A percentile compares a stretch with the other conserved stretches of the same genome.
These are phyloP conservation scores for Synanthedon formicaeformis DNA, from an alignment of 2,888 invertebrate genomes.

Conservation along the genomic window DNA sequence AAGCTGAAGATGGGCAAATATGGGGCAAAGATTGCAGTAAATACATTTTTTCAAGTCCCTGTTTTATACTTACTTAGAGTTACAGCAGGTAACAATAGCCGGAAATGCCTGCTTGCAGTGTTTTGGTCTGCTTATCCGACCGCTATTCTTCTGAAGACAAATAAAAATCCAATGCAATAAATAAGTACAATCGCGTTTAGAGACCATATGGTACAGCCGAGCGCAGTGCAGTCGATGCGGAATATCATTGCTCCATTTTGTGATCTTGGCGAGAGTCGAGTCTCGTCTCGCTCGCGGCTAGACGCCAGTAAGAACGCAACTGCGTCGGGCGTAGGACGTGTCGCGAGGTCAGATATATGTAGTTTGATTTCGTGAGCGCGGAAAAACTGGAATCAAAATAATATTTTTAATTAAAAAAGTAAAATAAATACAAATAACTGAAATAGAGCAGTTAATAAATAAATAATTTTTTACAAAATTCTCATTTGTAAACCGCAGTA, in stretches of 20 bases:
- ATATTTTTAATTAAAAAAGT: not conserved
- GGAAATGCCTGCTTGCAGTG: too few relatives aligned
- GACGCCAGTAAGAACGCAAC: conserved; percentile 30
- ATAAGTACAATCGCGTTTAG: not conserved
- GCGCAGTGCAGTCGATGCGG: not conserved
- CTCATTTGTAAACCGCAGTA: not conserved
- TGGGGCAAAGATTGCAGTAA: too few relatives aligned
- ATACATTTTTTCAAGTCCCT: too few relatives aligned
- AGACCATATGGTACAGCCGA: not conserved
- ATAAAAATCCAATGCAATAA: not conserved
- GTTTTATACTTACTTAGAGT: too few relatives aligned
- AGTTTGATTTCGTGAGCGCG: not conserved
- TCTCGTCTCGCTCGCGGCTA: conserved; percentile 1
- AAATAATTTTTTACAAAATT: not conserved
- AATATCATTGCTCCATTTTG: not conserved
- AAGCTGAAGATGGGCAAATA: too few relatives aligned
- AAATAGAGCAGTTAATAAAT: not conserved
- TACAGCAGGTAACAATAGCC: too few relatives aligned
- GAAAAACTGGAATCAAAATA: not conserved
- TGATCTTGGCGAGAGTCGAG: not conserved
- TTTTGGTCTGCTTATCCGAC: too few relatives aligned
- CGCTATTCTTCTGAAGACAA: too few relatives aligned
- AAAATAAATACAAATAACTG: not conserved
- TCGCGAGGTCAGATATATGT: conserved; percentile 10
- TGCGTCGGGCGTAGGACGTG: conserved; percentile 35